Percentiles rank a stretch among this genome's conserved stretches.
phyloP scores from a whole-genome alignment of 2,888 invertebrate genomes.

The Theristus sp. region DNA sequence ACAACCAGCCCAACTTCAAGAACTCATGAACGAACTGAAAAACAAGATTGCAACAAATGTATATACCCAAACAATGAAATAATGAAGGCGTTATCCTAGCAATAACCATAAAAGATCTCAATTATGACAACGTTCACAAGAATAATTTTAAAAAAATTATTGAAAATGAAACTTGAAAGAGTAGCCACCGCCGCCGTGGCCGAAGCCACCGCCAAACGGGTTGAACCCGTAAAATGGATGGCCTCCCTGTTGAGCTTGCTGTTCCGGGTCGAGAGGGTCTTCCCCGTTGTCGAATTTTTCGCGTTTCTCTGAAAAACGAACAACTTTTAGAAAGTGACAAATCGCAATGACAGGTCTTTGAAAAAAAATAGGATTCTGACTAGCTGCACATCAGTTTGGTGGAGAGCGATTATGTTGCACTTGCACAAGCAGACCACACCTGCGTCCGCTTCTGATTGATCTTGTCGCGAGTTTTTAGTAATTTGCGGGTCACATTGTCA shows the following conservation, averaged over 20 bases:
- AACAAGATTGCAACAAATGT: too few relatives aligned
- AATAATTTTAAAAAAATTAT: not conserved
- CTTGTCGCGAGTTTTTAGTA: too few relatives aligned
- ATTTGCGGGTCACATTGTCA: too few relatives aligned
- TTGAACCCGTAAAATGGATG: conserved; percentile 10
- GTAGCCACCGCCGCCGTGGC: conserved; percentile 9
- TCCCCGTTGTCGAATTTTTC: conserved; percentile 79
- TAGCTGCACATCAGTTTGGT: not conserved
- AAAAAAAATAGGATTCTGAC: not conserved
- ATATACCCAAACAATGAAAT: not conserved
- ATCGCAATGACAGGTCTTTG: too few relatives aligned
- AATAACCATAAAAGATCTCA: not conserved
- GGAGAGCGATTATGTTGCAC: too few relatives aligned
- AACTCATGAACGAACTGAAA: too few relatives aligned
- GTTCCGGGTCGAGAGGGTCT: conserved; percentile 90
- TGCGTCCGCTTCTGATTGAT: too few relatives aligned
- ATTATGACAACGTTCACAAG: too few relatives aligned
- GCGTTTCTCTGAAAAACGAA: conserved; percentile 56
- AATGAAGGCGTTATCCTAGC: not conserved
- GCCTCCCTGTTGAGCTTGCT: conserved; percentile 31
- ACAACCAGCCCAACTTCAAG: too few relatives aligned
- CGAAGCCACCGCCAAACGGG: conserved; percentile 18
- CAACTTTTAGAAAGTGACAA: not conserved
- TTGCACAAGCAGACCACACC: too few relatives aligned
- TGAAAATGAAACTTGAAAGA: conserved; percentile 25